Conservation (phyloP, 2,888 invertebrate genomes). For the Patella pellucida region DNA sequence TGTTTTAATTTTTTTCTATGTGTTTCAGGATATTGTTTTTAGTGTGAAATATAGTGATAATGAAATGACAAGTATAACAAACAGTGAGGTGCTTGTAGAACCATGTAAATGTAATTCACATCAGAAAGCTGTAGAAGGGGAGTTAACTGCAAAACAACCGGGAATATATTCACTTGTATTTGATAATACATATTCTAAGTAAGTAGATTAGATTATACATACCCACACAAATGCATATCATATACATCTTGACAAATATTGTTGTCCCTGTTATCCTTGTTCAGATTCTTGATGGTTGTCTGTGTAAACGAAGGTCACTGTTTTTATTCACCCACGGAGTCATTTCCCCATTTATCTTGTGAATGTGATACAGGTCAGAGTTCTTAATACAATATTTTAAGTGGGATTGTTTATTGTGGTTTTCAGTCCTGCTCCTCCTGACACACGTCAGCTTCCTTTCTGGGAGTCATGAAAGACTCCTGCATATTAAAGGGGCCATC, state of each 20-base stretch:
- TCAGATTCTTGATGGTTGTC: no score
- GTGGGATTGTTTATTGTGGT: no score
- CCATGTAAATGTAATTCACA: slow-evolving; percentile 66
- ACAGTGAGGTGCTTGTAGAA: slow-evolving; percentile 55
- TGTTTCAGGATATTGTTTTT: slow-evolving; percentile 62
- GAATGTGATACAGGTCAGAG: no score
- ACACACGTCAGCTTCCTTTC: no score
- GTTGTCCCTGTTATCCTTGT: not conserved
- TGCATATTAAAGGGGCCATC: no score
- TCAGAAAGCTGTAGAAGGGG: slow-evolving; percentile 60
- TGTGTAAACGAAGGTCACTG: no score
- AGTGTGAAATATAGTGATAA: slow-evolving; percentile 54
- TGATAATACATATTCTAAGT: slow-evolving; percentile 68
- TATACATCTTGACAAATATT: not conserved
- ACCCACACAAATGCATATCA: not conserved
- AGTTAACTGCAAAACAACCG: slow-evolving; percentile 60
- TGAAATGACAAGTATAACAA: slow-evolving; percentile 36
- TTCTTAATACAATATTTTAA: no score
- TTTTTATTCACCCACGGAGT: no score
- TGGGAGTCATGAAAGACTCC: no score
- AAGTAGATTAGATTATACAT: slow-evolving; percentile 17
- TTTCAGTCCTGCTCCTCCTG: no score
- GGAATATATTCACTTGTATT: slow-evolving; percentile 68
- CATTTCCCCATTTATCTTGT: no score
- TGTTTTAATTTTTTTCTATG: no score